phyloP scores from a whole-genome alignment of 2,797 vertebrate species.

The Syncerus caffer region DNA sequence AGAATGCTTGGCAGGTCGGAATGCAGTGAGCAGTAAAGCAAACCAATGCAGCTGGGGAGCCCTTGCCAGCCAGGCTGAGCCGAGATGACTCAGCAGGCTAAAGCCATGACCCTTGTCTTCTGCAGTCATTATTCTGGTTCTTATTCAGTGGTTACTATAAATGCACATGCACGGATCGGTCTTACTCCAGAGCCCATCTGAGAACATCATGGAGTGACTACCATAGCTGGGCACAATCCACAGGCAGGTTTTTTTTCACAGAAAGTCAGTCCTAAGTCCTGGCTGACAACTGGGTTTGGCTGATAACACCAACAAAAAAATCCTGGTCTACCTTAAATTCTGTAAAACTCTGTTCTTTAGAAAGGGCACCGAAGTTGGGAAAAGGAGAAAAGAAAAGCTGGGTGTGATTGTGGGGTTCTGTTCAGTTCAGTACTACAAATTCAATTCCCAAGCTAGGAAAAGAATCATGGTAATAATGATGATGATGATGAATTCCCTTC shows the following conservation, averaged over 20 bases:
- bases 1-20: neutral
- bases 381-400: neutral
- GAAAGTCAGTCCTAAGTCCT: neutral
- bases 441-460: neutral
- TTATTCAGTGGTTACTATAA: neutral
- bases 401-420: neutral
- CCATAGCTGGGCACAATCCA: neutral
- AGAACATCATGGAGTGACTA: neutral
- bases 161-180: neutral
- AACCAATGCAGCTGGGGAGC: neutral
- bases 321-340: neutral
- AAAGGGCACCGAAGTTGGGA: neutral
- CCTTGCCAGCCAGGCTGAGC: neutral
- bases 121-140: neutral
- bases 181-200: neutral
- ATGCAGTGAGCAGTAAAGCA: neutral
- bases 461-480: neutral
- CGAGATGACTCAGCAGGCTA: slow-evolving; percentile 35
- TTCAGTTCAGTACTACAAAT: neutral
- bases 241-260: neutral
- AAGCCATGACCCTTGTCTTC: neutral
- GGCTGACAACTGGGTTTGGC: neutral
- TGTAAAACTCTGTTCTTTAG: neutral
- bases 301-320: neutral
- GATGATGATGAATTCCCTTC: neutral